These are phyloP conservation scores for Saxicola maurus DNA, from an alignment of 2,797 vertebrate genomes.

Conservation along the genomic window DNA sequence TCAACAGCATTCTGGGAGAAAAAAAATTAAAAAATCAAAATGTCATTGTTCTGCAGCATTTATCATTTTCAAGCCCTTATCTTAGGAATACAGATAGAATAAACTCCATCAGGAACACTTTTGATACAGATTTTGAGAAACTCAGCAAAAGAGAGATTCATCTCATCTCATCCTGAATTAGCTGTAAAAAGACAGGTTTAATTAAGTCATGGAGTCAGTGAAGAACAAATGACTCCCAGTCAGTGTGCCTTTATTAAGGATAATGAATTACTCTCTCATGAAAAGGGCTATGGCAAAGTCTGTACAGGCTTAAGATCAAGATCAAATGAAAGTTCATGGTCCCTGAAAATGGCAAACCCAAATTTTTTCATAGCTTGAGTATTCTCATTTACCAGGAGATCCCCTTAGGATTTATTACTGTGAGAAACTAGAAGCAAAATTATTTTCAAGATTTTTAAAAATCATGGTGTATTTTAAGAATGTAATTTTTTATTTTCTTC, in stretches of 20 bases:
- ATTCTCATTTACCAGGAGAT: background rate
- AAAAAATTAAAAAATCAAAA: background rate
- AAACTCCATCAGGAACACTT: background rate
- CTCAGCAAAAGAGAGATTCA: background rate
- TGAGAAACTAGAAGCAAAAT: background rate
- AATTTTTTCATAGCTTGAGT: background rate
- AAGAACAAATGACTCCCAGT: background rate
- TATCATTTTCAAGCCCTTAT: background rate
- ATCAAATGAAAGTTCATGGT: background rate
- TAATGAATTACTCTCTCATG: background rate
- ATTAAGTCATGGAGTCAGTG: background rate
- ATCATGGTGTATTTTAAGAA: background rate
- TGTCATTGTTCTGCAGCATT: background rate
- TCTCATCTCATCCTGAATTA: background rate
- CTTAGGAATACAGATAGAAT: background rate
- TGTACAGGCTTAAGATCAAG: background rate
- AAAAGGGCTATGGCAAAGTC: background rate
- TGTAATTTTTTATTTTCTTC: background rate
- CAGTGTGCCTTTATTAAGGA: background rate
- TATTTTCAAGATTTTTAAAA: background rate
- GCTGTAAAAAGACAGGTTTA: background rate
- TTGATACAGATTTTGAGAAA: background rate
- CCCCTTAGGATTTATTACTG: background rate
- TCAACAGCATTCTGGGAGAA: background rate
- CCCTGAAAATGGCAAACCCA: background rate